Evolutionary conservation across 2,113 vertebrate genomes (phyloP).

Genomic region (Oophaga pumilio): DNA sequence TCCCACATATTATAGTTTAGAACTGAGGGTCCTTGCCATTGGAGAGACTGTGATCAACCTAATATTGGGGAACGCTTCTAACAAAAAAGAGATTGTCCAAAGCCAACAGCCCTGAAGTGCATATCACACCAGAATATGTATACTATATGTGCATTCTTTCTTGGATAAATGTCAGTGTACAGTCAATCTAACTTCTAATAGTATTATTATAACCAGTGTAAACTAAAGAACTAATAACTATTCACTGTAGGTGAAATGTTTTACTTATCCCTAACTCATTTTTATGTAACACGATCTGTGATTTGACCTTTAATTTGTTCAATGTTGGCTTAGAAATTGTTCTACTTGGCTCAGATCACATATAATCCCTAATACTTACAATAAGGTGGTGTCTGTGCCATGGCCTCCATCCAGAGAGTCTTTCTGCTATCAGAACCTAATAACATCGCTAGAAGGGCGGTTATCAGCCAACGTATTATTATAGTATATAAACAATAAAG

Average conservation of each 20-base stretch:
- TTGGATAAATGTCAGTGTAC: background rate
- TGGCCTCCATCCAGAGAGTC: background rate
- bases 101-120: background rate
- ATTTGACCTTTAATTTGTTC: constrained; percentile 19
- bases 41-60: too few species aligned
- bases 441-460: background rate
- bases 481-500: background rate
- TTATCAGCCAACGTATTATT: background rate
- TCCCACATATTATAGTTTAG: background rate
- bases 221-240: background rate
- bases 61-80: too few species aligned
- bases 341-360: constrained; percentile 4
- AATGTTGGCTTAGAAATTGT: background rate
- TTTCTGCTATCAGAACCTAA: background rate
- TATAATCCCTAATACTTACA: background rate
- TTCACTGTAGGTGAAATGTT: background rate
- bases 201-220: constrained; percentile 25
- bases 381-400: background rate
- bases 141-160: background rate
- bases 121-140: background rate
- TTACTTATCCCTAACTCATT: background rate
- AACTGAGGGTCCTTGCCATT: background rate
- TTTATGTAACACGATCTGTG: background rate
- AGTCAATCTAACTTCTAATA: background rate
- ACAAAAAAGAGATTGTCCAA: background rate